Evolutionary conservation across 2,888 invertebrate species (phyloP).

Genomic region (Drosophila nigricruria): DNA sequence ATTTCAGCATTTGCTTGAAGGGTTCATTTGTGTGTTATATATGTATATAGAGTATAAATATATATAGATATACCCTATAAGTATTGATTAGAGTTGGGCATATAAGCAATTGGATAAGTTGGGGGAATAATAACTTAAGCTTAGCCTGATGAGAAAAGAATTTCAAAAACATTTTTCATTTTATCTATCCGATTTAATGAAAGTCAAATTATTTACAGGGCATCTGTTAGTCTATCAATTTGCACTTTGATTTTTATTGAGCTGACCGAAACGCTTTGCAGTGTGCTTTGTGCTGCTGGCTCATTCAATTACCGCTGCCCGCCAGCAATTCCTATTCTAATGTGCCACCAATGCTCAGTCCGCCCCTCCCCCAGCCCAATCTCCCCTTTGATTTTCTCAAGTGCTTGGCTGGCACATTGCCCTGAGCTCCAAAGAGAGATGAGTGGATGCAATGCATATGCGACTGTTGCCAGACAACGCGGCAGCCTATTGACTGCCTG

Average conservation of each 20-base stretch:
- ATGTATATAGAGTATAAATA: constrained; percentile 8
- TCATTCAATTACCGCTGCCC: constrained; percentile 77
- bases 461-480: constrained; percentile 35
- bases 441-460: constrained; percentile 45
- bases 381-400: constrained; percentile 61
- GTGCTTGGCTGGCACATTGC: constrained; percentile 72
- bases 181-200: background rate
- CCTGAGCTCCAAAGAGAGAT: constrained; percentile 42
- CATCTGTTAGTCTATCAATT: background rate
- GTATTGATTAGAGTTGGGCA: rapidly evolving
- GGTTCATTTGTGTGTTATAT: constrained; percentile 64
- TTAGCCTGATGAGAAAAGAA: background rate
- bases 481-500: constrained; percentile 37
- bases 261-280: constrained; percentile 56
- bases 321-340: constrained; percentile 62
- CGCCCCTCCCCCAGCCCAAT: background rate
- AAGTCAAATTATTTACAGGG: background rate
- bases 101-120: background rate
- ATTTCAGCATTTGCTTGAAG: constrained; percentile 65
- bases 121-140: too few relatives aligned
- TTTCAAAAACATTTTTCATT: background rate
- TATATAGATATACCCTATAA: constrained; percentile 7
- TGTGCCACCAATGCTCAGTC: constrained; percentile 24
- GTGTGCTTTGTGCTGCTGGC: constrained; percentile 55
- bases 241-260: background rate